These are phyloP conservation scores for Brachionus calyciflorus DNA, from an alignment of 1,140 invertebrate genomes.

Conservation along the genomic window DNA sequence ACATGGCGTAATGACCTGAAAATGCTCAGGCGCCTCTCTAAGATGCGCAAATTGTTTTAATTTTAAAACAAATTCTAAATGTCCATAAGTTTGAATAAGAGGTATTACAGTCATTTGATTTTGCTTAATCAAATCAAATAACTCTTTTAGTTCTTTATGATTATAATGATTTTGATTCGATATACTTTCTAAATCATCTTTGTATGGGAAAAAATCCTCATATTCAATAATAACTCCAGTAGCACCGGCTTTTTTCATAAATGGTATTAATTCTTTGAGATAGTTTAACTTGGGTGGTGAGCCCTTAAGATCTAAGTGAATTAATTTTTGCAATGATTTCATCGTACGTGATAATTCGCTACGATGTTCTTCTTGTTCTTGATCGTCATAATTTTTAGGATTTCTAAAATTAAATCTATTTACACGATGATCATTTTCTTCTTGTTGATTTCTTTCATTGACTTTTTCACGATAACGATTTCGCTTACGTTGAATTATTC, in stretches of 20 bases:
- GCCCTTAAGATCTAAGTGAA: conserved; percentile 84
- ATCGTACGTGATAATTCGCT: neutral
- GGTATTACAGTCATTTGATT: conserved; percentile 40
- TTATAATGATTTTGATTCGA: conserved; percentile 26
- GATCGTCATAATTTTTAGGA: neutral
- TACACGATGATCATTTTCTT: neutral
- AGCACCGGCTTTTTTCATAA: conserved; percentile 74
- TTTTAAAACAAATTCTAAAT: conserved; percentile 46
- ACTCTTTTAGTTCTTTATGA: neutral
- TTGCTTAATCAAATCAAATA: conserved; percentile 27
- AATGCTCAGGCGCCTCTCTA: conserved; percentile 22
- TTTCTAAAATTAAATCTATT: neutral
- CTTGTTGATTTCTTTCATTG: neutral
- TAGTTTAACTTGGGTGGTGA: conserved; percentile 70
- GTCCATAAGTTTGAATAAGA: conserved; percentile 42
- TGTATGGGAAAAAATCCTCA: conserved; percentile 95
- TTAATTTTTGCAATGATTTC: conserved; percentile 29
- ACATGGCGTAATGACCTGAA: conserved; percentile 42
- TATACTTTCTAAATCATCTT: conserved; percentile 68
- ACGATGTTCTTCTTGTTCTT: no score
- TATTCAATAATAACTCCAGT: conserved; percentile 88
- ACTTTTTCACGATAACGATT: neutral
- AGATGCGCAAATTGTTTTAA: conserved; percentile 44
- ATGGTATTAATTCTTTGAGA: conserved; percentile 65
- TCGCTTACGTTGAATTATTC: neutral